Base-by-base conservation (phyloP, 1,140 invertebrate genomes). In the Orchesella cincta region DNA sequence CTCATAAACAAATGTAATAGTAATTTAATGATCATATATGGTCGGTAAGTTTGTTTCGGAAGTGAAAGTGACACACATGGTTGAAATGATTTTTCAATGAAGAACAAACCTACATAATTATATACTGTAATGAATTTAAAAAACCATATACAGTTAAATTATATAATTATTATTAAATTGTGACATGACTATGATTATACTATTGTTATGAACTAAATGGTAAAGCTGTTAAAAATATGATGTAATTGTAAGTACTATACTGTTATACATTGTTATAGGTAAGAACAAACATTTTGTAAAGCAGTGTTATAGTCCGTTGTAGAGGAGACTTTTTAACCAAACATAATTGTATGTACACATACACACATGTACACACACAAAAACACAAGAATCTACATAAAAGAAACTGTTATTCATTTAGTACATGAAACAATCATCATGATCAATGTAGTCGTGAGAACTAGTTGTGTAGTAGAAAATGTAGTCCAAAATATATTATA, bases 391-490 rank as follows among this genome's bases (percentile, higher is more conserved):
- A 8, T 46, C 8, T 46, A 28, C 23, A 62, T 62, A 14, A 16
- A 28, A 62, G 23, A 62, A 62, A 62, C 54, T n/a, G 54, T 62
- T 62, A 8, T 67, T 67, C 8, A 67, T 18, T 14, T 67, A 31
- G 2, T 29, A 29, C 8, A 14, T 67, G 62, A 23, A 67, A 67
- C 62, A 67, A 67, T 67, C 62, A 67, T 67, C 62, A 67, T 67
- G 62, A 67, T 31, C 62, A 67, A 31, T 67, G 62, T 67, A 67
- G 62, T 67, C 62, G 62, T 14, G 28, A 67, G 62, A 67, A 67
- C 62, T 67, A 67, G 62, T 67, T 67, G 62, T 67, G 62, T 67
- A 67, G 62, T 67, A 67, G 62, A 67, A 67, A 67, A 67, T 67
- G 62, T 67, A 67, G 62, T 67, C 23, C 31, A 67, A 67, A 67